Percentiles rank a stretch among this genome's conserved stretches.
These are phyloP conservation scores for Oxyura jamaicensis DNA, from an alignment of 2,113 vertebrate species.

Conservation along the genomic window DNA sequence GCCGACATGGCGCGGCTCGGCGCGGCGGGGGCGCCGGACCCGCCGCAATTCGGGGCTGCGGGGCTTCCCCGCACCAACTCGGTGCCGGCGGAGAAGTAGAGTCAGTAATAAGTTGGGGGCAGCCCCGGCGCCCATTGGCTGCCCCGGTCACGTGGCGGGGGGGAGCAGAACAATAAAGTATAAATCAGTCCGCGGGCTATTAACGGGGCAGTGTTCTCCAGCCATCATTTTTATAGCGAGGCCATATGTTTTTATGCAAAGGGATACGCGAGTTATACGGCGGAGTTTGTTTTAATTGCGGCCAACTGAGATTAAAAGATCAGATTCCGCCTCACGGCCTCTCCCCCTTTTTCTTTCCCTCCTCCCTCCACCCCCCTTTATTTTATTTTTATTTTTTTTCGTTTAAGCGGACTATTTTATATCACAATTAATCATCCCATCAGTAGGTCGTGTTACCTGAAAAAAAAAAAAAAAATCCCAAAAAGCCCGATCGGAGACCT, in stretches of 20 bases:
- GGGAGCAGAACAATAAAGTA: constrained; percentile 96
- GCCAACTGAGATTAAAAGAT: constrained; percentile 83
- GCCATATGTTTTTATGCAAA: constrained; percentile 91
- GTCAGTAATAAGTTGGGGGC: constrained; percentile 92
- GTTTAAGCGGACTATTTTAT: constrained; percentile 82
- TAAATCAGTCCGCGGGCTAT: constrained; percentile 98
- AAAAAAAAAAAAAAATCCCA: background rate
- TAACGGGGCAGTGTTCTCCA: constrained; percentile 94
- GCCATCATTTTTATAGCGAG: constrained; percentile 94
- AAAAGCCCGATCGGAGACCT: constrained; percentile 66
- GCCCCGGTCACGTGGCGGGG: constrained; percentile 85
- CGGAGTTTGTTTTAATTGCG: constrained; percentile 86
- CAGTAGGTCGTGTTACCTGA: constrained; percentile 67
- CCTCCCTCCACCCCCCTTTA: no score
- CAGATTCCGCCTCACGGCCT: constrained; percentile 53
- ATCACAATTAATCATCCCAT: constrained; percentile 86
- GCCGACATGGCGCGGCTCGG: constrained; percentile 84
- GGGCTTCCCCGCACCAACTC: constrained; percentile 96
- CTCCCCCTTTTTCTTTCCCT: background rate
- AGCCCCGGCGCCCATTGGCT: constrained; percentile 87
- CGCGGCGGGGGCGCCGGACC: constrained; percentile 77
- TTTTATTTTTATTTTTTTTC: background rate
- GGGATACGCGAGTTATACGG: constrained; percentile 87
- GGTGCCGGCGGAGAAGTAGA: constrained; percentile 90
- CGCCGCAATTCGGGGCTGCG: constrained; percentile 94